Base-by-base conservation (phyloP, 1,140 invertebrate genomes). In the Antheraea pernyi region DNA sequence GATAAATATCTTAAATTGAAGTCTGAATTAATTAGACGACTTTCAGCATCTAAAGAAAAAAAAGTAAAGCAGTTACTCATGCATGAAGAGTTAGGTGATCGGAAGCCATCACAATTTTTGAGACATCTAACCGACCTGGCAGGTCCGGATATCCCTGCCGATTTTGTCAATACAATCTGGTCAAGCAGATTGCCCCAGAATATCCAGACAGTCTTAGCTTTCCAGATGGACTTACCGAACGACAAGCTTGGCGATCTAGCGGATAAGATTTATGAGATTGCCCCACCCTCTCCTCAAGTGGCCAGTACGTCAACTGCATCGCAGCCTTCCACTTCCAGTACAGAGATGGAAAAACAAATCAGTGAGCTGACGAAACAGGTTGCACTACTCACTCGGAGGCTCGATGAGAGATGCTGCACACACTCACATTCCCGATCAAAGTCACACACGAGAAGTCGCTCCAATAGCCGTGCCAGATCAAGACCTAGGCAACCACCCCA, bases 21-120 rank as follows among this genome's bases (percentile, higher is more conserved):
- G 30, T 18, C 61, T n/a, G 61, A 62, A n/a, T 11, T 62, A 7
- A 62, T 62, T 3, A 62, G 36, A 62, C 22, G 61, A 30, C 30
- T 62, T 36, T 62, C 61, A 0, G 16, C 36, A 7, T 62, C 61
- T 0, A 36, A 37, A 37, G 22, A 62, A 16, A 36, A 30, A n/a
- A 36, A 37, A 16, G 13, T 62, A 2, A 62, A 62, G 13, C 61
- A 62, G n/a, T 22, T 62, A 3, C 11, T 37, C 7, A 30, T 30
- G 7, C 22, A 30, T 2, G 61, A 62, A 16, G 61, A 62, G 22
- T 11, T 62, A 7, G 61, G 61, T 13, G 61, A 62, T 62, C 22
- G 61, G 9, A 62, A 37, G 11, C 61, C 61, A 7, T 30, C 61
- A 13, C 61, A 62, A 16, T 62, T 62, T 62, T 37, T 62, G 22